Conservation (phyloP, 1,140 invertebrate genomes). For the Melitaea cinxia region DNA sequence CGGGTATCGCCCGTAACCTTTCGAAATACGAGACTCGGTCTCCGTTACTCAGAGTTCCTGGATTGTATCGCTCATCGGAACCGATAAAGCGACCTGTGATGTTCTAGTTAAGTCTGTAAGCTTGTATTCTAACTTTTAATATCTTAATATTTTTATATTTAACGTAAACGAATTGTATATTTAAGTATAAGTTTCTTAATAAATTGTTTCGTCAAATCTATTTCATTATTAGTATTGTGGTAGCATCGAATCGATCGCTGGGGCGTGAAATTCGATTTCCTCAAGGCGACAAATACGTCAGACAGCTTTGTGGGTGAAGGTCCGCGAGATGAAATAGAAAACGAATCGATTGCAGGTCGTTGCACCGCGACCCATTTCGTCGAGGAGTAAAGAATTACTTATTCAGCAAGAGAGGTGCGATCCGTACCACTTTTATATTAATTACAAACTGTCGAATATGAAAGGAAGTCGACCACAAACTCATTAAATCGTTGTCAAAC, state of each 20-base stretch:
- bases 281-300: conserved; percentile 55
- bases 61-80: conserved; percentile 13
- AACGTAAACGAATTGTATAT: conserved; percentile 61
- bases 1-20: conserved; percentile 10
- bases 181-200: conserved; percentile 79
- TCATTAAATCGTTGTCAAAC: not conserved
- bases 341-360: conserved; percentile 44
- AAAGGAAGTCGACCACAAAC: not conserved
- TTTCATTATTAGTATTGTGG: conserved; percentile 65
- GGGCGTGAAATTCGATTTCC: conserved; percentile 70
- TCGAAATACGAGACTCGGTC: conserved; percentile 8
- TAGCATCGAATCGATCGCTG: conserved; percentile 51
- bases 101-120: conserved; percentile 49
- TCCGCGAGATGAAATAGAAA: conserved; percentile 61
- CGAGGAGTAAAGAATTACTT: not conserved
- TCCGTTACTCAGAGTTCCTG: conserved; percentile 2
- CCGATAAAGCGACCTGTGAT: conserved; percentile 49
- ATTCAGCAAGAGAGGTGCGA: not conserved
- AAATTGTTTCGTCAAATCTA: conserved; percentile 71
- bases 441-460: not conserved
- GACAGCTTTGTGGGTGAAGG: conserved; percentile 66
- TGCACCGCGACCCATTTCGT: conserved; percentile 23
- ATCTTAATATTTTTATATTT: conserved; percentile 72
- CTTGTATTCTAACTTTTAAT: conserved; percentile 42
- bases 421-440: conserved; percentile 1